A percentile compares a stretch with the other conserved stretches of the same genome.
Conservation (phyloP, 2,113 vertebrate genomes). For the Paedocypris sp. region DNA sequence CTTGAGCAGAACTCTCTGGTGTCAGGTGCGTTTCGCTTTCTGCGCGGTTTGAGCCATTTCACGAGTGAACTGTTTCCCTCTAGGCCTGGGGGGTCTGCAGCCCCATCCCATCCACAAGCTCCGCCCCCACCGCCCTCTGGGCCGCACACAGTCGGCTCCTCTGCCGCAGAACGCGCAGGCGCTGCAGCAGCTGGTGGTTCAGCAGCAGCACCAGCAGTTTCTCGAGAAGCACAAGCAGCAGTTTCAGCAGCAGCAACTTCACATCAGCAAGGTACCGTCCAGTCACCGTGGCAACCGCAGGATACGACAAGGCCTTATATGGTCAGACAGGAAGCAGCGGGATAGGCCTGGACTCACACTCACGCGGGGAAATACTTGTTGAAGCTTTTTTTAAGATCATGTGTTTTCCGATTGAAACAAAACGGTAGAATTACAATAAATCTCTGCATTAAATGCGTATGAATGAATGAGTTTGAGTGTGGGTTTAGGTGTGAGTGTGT, state of each 20-base stretch:
- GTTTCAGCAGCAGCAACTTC: conserved; percentile 90
- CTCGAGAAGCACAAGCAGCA: conserved; percentile 98
- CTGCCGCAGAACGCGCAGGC: conserved; percentile 90
- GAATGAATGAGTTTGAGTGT: too few relatives aligned
- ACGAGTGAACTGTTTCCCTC: conserved; percentile 16
- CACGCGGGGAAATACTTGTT: too few relatives aligned
- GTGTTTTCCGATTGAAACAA: too few relatives aligned
- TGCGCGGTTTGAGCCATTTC: background rate
- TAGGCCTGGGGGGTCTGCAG: conserved; percentile 73
- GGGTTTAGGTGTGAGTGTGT: conserved; percentile 18
- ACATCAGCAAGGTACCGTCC: conserved; percentile 79
- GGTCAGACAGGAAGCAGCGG: conserved; percentile 45
- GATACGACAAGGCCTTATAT: conserved; percentile 45
- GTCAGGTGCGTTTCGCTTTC: conserved; percentile 21
- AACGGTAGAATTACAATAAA: too few relatives aligned
- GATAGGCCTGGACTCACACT: too few relatives aligned
- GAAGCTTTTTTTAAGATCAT: too few relatives aligned
- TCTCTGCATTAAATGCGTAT: too few relatives aligned
- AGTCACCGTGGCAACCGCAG: conserved; percentile 55
- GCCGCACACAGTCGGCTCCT: conserved; percentile 91
- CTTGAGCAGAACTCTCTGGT: conserved; percentile 81
- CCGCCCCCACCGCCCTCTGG: conserved; percentile 86
- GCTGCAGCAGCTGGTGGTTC: conserved; percentile 92
- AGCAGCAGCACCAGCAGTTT: conserved; percentile 98
- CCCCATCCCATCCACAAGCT: conserved; percentile 87